Evolutionary conservation across 2,888 invertebrate genomes (phyloP), one percentile per base, ranked within the genome.

Genomic region (Micropterix aruncella): DNA sequence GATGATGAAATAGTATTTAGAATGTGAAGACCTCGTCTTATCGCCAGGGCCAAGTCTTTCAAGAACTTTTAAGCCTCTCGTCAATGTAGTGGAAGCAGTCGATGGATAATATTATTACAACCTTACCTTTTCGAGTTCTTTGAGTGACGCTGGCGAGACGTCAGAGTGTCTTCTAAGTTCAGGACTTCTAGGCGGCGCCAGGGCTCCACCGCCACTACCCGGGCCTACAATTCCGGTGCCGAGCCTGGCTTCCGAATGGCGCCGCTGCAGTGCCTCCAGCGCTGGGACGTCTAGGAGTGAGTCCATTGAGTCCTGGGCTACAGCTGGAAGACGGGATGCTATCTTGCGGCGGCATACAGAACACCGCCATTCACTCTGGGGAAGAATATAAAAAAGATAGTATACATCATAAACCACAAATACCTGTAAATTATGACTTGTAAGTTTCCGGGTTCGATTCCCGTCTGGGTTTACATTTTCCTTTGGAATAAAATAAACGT

Each of bases 321-420:
- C 74, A 19, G 87, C 76, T 42, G 82, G 82, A 19, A 82, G 74
- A 18, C 88, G 74, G 12, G 86, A 85, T 44, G 80, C 85, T 51
- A 87, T 76, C 65, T 88, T 87, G 51, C 86, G 77, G 19, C 90
- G 79, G 60, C 91, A 92, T 15, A 91, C 89, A 52, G 89, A 90
- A 65, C 91, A 92, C 46, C 86, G 79, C 91, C 91, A 92, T 54
- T 79, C 80, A 51, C 70, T 79, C 83, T 83, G 63, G 0, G 57
- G 55, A 44, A 9, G 7, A 40, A 40, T n/a, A n/a, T n/a, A n/a
- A n/a, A n/a, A n/a, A n/a, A n/a, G n/a, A n/a, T n/a, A n/a, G n/a
- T n/a, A n/a, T n/a, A n/a, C n/a, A n/a, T n/a, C n/a, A n/a, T n/a
- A n/a, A n/a, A n/a, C n/a, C n/a, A n/a, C n/a, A n/a, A n/a, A n/a